These are phyloP conservation scores for Eufriesea mexicana DNA, from an alignment of 1,140 invertebrate species.

Conservation along the genomic window DNA sequence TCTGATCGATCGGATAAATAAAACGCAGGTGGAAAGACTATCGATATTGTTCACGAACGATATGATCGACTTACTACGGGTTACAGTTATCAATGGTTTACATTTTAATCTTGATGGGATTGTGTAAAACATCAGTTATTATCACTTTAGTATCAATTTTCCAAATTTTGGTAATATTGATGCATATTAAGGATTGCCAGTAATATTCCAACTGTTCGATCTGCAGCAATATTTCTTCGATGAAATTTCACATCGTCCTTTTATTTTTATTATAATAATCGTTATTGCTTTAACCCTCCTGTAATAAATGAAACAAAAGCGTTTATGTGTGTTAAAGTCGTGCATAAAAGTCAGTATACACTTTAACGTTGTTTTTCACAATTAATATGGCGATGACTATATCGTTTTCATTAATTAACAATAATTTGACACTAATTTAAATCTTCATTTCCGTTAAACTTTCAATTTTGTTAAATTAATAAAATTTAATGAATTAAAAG, in stretches of 20 bases:
- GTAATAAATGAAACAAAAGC: too few relatives aligned
- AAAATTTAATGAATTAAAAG: too few relatives aligned
- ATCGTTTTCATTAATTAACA: too few relatives aligned
- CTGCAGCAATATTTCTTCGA: neutral
- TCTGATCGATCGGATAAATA: neutral
- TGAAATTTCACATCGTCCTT: neutral
- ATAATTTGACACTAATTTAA: too few relatives aligned
- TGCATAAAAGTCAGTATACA: too few relatives aligned
- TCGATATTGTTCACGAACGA: neutral
- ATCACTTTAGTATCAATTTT: neutral
- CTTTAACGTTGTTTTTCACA: too few relatives aligned
- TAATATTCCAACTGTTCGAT: neutral
- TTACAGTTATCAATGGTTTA: neutral
- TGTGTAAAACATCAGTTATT: neutral
- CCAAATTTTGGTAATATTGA: neutral
- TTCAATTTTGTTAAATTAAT: too few relatives aligned
- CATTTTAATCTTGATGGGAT: neutral
- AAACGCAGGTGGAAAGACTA: neutral
- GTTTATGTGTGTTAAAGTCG: too few relatives aligned
- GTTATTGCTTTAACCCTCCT: too few relatives aligned
- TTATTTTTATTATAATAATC: neutral
- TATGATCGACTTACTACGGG: neutral
- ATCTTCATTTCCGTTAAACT: too few relatives aligned
- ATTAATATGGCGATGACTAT: too few relatives aligned
- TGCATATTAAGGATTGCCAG: neutral